phyloP scores from a whole-genome alignment of 2,888 invertebrate species.

The Hirudinaria manillensis region DNA sequence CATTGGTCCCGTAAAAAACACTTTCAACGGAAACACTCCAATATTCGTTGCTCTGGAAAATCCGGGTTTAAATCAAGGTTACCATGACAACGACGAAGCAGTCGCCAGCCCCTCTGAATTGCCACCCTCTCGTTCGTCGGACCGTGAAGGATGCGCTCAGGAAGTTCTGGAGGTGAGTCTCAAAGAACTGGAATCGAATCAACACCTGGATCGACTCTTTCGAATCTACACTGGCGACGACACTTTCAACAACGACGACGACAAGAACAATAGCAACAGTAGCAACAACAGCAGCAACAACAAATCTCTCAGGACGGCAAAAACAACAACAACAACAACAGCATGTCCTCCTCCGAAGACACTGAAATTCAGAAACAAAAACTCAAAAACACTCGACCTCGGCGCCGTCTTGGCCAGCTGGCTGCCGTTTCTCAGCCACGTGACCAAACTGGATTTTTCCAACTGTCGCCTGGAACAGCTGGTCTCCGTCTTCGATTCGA shows the following conservation, averaged over 20 bases:
- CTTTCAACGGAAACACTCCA: background rate
- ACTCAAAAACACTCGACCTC: background rate
- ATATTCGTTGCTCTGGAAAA: too few relatives aligned
- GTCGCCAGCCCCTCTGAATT: background rate
- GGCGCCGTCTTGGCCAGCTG: background rate
- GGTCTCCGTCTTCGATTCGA: too few relatives aligned
- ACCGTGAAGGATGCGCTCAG: too few relatives aligned
- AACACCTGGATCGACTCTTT: too few relatives aligned
- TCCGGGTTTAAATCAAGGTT: too few relatives aligned
- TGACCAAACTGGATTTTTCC: background rate
- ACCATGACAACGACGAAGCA: background rate
- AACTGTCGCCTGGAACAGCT: background rate
- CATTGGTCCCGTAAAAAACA: background rate
- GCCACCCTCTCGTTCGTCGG: too few relatives aligned
- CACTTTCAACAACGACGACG: background rate
- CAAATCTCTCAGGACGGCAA: background rate
- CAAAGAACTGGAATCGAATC: too few relatives aligned
- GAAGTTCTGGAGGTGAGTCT: too few relatives aligned
- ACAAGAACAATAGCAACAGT: background rate
- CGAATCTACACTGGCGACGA: too few relatives aligned
- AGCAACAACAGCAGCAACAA: background rate
- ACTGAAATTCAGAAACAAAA: background rate
- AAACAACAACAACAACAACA: constrained; percentile 17
- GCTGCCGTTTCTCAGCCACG: background rate
- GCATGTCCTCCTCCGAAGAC: background rate